Percentiles rank a stretch among this genome's conserved stretches.
Conservation (phyloP, 2,797 vertebrate genomes). For the Limnodromus scolopaceus region DNA sequence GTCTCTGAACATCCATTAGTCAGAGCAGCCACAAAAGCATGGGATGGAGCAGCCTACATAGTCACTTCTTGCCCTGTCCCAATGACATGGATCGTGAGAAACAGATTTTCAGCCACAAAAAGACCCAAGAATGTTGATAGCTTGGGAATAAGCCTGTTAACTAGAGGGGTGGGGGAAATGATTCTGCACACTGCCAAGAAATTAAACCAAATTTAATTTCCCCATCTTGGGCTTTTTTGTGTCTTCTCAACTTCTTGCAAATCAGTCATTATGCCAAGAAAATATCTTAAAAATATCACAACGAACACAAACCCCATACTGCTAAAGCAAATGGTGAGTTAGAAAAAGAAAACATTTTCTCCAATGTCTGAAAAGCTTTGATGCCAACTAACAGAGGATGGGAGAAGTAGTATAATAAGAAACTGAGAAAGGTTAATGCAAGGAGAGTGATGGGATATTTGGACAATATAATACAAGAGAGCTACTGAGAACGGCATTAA, state of each 20-base stretch:
- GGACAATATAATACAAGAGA: background rate
- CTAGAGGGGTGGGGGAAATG: background rate
- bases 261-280: conserved; percentile 40
- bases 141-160: conserved; percentile 18
- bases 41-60: background rate
- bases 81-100: background rate
- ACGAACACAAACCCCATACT: background rate
- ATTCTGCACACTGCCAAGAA: conserved; percentile 15
- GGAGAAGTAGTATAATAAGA: background rate
- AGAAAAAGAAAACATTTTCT: conserved; percentile 28
- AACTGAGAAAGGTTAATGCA: background rate
- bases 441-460: background rate
- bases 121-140: background rate
- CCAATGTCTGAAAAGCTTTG: background rate
- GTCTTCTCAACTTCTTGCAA: background rate
- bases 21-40: conserved; percentile 2
- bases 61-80: background rate
- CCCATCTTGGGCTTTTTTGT: background rate
- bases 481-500: background rate
- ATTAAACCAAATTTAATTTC: conserved; percentile 30
- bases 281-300: conserved; percentile 50
- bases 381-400: background rate
- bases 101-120: background rate
- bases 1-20: conserved; percentile 47
- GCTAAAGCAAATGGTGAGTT: conserved; percentile 22